A percentile compares a stretch with the other conserved stretches of the same genome.
phyloP scores from a whole-genome alignment of 2,888 invertebrate species.

The Acronicta aceris region DNA sequence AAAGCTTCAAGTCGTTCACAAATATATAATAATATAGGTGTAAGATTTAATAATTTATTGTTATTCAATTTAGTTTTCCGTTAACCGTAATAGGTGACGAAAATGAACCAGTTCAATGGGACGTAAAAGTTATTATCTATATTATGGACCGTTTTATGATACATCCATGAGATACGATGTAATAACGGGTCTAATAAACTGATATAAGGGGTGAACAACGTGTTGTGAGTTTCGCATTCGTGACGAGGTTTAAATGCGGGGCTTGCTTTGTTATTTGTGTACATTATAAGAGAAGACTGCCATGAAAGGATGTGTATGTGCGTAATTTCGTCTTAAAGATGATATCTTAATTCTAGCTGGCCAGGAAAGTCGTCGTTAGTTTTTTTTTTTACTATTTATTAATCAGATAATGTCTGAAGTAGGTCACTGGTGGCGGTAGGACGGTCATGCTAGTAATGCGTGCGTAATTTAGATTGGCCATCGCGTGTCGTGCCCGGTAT shows the following conservation, averaged over 20 bases:
- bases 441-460: constrained; percentile 74
- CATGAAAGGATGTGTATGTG: constrained; percentile 82
- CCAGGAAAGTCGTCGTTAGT: constrained; percentile 65
- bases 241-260: constrained; percentile 73
- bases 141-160: constrained; percentile 75
- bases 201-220: constrained; percentile 83
- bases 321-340: constrained; percentile 84
- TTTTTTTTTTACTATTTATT: constrained; percentile 67
- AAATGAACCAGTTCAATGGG: constrained; percentile 88
- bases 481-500: constrained; percentile 75
- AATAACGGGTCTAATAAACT: constrained; percentile 75
- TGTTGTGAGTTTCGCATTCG: constrained; percentile 79
- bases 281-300: constrained; percentile 88
- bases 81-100: constrained; percentile 85
- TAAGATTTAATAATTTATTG: constrained; percentile 89
- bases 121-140: constrained; percentile 88
- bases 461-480: constrained; percentile 75
- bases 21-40: constrained; percentile 85
- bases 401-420: constrained; percentile 66
- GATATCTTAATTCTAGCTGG: constrained; percentile 76
- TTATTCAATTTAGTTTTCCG: constrained; percentile 88
- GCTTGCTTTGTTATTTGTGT: constrained; percentile 85
- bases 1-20: constrained; percentile 86
- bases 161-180: constrained; percentile 74
- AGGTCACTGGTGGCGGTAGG: constrained; percentile 63